Evolutionary conservation across 2,797 vertebrate genomes (phyloP).

Genomic region (Ibycter americanus): DNA sequence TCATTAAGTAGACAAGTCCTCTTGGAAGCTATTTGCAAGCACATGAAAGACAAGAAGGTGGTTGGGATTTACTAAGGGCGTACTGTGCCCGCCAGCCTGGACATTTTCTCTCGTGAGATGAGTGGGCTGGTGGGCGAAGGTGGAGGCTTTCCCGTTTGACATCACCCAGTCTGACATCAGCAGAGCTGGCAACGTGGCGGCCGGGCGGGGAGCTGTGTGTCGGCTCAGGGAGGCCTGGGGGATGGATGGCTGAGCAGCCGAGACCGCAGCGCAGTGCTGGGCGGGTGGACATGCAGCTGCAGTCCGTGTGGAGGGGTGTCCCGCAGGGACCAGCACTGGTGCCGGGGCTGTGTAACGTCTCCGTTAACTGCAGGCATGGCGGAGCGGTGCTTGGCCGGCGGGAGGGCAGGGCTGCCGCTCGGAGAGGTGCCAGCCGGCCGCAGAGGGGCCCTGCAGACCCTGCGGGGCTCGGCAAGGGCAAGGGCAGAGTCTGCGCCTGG

Average conservation of each 20-base stretch:
- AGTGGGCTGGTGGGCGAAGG: background rate
- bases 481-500: background rate
- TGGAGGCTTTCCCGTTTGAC: background rate
- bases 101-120: background rate
- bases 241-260: background rate
- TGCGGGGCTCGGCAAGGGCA: background rate
- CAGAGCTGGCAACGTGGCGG: background rate
- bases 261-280: background rate
- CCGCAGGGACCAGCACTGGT: background rate
- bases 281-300: background rate
- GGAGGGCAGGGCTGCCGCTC: background rate
- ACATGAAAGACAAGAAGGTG: background rate
- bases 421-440: background rate
- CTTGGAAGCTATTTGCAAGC: background rate
- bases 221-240: rapidly evolving
- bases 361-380: too few relatives aligned
- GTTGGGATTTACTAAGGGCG: background rate
- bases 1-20: background rate
- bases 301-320: rapidly evolving
- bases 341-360: background rate
- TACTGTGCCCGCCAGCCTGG: background rate
- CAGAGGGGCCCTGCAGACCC: background rate
- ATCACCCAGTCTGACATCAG: background rate
- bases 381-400: too few relatives aligned
- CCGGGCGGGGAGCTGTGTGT: background rate